These are phyloP conservation scores for Cherax destructor DNA, from an alignment of 1,140 invertebrate species.

Conservation along the genomic window DNA sequence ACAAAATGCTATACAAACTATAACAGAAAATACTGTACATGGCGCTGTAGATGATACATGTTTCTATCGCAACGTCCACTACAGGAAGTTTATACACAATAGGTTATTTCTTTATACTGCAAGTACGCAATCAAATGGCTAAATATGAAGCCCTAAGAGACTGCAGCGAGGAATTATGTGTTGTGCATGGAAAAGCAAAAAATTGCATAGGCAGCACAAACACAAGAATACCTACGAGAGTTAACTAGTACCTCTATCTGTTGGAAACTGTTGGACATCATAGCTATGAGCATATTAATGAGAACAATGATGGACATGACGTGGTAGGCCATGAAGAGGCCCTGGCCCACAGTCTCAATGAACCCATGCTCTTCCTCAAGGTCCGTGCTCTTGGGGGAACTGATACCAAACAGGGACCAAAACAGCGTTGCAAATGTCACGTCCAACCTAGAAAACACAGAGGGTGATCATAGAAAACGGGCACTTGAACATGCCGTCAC, in stretches of 20 bases:
- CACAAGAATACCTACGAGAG: neutral
- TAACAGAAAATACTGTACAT: neutral
- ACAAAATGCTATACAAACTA: neutral
- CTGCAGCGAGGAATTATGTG: neutral
- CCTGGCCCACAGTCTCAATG: constrained; percentile 73
- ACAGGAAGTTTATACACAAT: neutral
- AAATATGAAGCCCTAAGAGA: neutral
- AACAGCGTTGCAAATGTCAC: constrained; percentile 79
- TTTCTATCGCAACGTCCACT: neutral
- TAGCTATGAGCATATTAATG: constrained; percentile 95
- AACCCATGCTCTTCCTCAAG: constrained; percentile 73
- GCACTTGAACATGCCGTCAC: neutral
- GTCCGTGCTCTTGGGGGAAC: constrained; percentile 73
- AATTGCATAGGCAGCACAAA: constrained; percentile 3
- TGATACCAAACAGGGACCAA: constrained; percentile 79
- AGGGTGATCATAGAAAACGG: constrained; percentile 2
- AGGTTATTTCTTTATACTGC: neutral
- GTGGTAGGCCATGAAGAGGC: constrained; percentile 83
- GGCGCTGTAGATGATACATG: neutral
- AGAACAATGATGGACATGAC: constrained; percentile 95
- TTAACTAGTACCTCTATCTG: constrained; percentile 85
- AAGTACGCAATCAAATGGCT: neutral
- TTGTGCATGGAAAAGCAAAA: neutral
- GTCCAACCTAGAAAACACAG: constrained; percentile 75
- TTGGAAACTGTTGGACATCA: constrained; percentile 97